Conservation (phyloP, 2,888 invertebrate genomes). For the Bombyx huttoni region DNA sequence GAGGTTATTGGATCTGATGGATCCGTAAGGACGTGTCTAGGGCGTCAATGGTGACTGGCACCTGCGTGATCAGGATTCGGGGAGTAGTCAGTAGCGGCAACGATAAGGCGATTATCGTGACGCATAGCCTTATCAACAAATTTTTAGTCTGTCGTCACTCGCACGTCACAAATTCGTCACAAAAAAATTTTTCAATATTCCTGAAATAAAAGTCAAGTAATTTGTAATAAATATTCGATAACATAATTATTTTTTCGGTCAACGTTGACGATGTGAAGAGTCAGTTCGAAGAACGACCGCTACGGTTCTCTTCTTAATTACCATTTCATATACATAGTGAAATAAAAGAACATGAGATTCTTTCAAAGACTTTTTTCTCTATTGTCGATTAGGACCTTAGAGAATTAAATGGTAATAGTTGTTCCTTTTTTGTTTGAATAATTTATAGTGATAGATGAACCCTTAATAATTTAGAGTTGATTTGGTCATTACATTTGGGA, state of each 20-base stretch:
- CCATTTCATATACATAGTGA: slow-evolving; percentile 32
- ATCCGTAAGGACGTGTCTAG: no score
- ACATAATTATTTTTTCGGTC: slow-evolving; percentile 31
- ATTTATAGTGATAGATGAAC: not conserved
- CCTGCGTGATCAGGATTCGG: no score
- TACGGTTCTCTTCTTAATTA: slow-evolving; percentile 49
- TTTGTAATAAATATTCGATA: slow-evolving; percentile 13
- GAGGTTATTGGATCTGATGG: no score
- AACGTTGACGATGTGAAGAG: slow-evolving; percentile 33
- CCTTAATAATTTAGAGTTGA: not conserved
- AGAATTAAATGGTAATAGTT: not conserved
- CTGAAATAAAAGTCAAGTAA: not conserved
- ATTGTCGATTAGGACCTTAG: not conserved
- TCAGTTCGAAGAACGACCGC: slow-evolving; percentile 31
- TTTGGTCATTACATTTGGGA: not conserved
- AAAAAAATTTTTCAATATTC: no score
- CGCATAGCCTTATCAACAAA: no score
- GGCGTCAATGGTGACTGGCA: no score
- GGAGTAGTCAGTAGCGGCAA: no score
- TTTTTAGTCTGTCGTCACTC: no score
- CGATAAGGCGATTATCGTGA: no score
- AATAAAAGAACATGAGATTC: slow-evolving; percentile 34
- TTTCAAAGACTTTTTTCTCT: not conserved
- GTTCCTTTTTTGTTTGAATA: not conserved
- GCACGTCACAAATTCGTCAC: no score